Percentiles rank a stretch among this genome's conserved stretches.
Conservation (phyloP, 2,888 invertebrate genomes). For the Eupelmus urozonus region DNA sequence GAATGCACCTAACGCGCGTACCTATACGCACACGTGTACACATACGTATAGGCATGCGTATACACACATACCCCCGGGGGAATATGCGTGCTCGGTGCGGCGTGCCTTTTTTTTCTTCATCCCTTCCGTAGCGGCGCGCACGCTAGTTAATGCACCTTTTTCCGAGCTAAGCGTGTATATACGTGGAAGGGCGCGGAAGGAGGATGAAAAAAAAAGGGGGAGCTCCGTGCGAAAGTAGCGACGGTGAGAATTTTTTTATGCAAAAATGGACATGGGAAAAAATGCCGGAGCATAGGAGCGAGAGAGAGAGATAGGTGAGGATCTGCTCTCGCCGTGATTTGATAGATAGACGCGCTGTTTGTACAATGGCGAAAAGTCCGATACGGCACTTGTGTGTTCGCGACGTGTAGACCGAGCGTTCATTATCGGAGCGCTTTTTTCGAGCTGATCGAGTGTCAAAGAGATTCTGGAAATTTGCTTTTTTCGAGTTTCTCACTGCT, state of each 20-base stretch:
- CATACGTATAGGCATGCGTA: background rate
- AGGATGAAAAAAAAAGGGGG: constrained; percentile 44
- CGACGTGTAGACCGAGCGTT: background rate
- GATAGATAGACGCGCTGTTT: constrained; percentile 60
- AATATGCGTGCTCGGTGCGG: background rate
- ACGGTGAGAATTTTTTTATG: constrained; percentile 75
- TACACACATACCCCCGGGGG: constrained; percentile 24
- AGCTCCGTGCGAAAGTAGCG: constrained; percentile 72
- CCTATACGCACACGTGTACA: background rate
- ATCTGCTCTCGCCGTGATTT: constrained; percentile 51
- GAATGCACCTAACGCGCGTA: constrained; percentile 57
- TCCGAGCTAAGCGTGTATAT: constrained; percentile 47
- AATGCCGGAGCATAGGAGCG: constrained; percentile 61
- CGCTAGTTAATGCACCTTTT: constrained; percentile 54
- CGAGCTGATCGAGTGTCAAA: background rate
- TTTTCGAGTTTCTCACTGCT: constrained; percentile 51
- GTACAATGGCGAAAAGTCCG: constrained; percentile 42
- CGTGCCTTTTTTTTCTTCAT: constrained; percentile 43
- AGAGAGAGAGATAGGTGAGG: constrained; percentile 31
- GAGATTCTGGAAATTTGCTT: constrained; percentile 49
- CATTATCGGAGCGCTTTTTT: constrained; percentile 15
- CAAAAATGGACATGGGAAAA: constrained; percentile 77
- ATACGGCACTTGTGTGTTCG: constrained; percentile 21
- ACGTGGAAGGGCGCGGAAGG: background rate
- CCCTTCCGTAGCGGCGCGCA: constrained; percentile 58